Conservation (phyloP, 92 coral and sea anemone genomes). For the Umimayanthus chanpuru region DNA sequence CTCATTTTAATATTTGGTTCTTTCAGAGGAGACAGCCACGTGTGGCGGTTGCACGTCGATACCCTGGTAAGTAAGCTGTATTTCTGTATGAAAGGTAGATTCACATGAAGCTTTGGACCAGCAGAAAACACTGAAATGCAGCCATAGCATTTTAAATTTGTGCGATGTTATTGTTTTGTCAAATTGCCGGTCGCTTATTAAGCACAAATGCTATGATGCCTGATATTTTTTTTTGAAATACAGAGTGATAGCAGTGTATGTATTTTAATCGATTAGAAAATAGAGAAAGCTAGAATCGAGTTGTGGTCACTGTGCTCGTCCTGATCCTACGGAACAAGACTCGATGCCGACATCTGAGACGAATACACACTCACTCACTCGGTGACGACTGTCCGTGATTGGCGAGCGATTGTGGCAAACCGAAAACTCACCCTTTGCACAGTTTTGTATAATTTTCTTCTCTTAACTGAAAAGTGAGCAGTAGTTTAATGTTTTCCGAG, state of each 20-base stretch:
- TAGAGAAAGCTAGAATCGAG: background rate
- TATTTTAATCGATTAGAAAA: background rate
- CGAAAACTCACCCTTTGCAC: background rate
- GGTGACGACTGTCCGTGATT: background rate
- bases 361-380: background rate
- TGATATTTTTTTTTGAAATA: slow-evolving; percentile 8
- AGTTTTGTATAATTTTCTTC: background rate
- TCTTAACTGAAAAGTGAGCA: background rate
- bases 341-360: slow-evolving; percentile 10
- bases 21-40: slow-evolving; percentile 90
- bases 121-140: slow-evolving; percentile 10
- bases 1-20: slow-evolving; percentile 53
- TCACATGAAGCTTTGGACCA: background rate
- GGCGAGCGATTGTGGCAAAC: background rate
- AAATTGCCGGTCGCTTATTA: slow-evolving; percentile 42
- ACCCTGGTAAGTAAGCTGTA: slow-evolving; percentile 73
- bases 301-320: background rate
- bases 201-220: slow-evolving; percentile 22
- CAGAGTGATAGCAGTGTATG: background rate
- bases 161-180: slow-evolving; percentile 48
- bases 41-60: slow-evolving; percentile 90
- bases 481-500: background rate
- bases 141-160: slow-evolving; percentile 26
- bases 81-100: slow-evolving; percentile 1
- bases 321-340: background rate